Evolutionary conservation across 2,797 vertebrate genomes (phyloP), one percentile per base, ranked within the genome.

Genomic region (Falco naumanni): DNA sequence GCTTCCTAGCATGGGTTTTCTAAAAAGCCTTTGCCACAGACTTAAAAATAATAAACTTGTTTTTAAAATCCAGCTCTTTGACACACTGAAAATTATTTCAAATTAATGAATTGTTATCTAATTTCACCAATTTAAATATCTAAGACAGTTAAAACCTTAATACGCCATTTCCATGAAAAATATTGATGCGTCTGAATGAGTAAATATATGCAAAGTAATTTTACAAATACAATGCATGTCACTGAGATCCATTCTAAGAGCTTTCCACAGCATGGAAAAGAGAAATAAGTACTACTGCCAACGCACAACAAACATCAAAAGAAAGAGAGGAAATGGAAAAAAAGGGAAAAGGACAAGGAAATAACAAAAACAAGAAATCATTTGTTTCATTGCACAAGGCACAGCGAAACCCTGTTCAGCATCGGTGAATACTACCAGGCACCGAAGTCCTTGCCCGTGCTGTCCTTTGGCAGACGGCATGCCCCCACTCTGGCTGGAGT

Each of bases 401-500:
- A 7, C 33, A 4, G 25, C 8, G 33, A 50, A 65, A 4, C 45
- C 26, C 13, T 26, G n/a, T 53, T 21, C 4, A 2, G 29, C 53
- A 5, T 8, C 4, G 3, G n/a, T 1, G 28, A 21, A 34, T 43
- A n/a, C 77, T 43, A 43, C 16, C 16, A 43, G 16, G 43, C 26
- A 4, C n/a, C 5, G 2, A 28, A 3, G 28, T 19, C 64, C 77
- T 45, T 14, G 2, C 15, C 39, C 18, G 0, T 6, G 37, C 31
- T 25, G 51, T n/a, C 77, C 51, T 13, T 18, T 2, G 13, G 63
- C 11, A 19, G 26, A 5, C 1, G 2, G 33, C 41, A 26, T 1
- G 13, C 28, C 3, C 1, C 63, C 5, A 0, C 8, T 6, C 41
- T 4, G 43, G 51, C 77, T 48, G 50, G 10, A 2, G n/a, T 0